Evolutionary conservation across 1,140 invertebrate species (phyloP).

Genomic region (Drosophila murphyi): DNA sequence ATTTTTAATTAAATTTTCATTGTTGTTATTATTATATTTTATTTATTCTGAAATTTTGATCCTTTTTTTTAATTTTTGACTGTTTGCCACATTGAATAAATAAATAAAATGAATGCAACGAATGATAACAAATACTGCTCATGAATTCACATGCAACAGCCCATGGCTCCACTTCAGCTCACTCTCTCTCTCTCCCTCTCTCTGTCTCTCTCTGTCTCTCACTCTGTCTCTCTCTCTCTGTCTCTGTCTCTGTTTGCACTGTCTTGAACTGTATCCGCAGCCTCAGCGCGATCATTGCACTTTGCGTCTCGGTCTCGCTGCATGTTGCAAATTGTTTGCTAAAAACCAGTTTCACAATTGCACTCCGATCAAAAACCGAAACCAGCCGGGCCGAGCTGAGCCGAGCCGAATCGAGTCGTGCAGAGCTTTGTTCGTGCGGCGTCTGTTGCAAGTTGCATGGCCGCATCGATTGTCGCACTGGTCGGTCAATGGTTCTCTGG

Average conservation of each 20-base stretch:
- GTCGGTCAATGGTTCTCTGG: constrained; percentile 84
- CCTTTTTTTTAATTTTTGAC: no score
- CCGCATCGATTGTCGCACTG: constrained; percentile 51
- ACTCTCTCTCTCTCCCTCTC: neutral
- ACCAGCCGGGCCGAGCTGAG: constrained; percentile 30
- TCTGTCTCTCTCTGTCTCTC: neutral
- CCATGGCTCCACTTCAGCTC: no score
- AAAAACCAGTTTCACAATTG: constrained; percentile 65
- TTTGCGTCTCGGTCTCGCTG: constrained; percentile 57
- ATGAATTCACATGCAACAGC: no score
- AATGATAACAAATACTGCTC: no score
- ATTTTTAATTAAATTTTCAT: no score
- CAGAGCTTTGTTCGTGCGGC: constrained; percentile 44
- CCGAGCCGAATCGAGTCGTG: constrained; percentile 24
- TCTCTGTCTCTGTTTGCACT: neutral
- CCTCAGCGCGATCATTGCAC: constrained; percentile 76
- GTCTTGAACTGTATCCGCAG: constrained; percentile 44
- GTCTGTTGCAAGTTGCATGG: constrained; percentile 65
- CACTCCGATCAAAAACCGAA: neutral
- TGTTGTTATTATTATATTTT: no score
- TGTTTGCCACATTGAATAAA: no score
- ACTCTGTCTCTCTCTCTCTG: neutral
- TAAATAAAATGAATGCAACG: no score
- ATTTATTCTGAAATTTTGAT: no score
- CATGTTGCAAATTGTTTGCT: constrained; percentile 73